phyloP scores from a whole-genome alignment of 1,140 invertebrate species.

The Akabosia matsudoensis region DNA sequence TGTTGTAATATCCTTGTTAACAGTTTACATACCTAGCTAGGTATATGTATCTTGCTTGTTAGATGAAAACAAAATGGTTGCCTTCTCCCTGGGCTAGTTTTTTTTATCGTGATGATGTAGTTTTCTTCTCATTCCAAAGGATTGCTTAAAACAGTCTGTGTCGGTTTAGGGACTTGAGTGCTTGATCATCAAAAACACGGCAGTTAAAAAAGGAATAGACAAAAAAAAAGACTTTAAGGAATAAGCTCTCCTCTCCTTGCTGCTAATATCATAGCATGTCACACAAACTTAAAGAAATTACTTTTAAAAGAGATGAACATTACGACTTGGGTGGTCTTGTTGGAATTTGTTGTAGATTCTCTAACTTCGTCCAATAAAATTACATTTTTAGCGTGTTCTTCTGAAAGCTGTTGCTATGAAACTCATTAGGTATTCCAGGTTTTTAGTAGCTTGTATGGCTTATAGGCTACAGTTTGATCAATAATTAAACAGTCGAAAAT shows the following conservation, averaged over 20 bases:
- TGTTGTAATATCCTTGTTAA: not conserved
- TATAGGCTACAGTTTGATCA: no score
- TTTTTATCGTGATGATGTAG: not conserved
- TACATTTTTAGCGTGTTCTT: not conserved
- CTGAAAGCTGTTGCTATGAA: not conserved
- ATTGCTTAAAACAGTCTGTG: not conserved
- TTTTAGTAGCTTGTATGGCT: no score
- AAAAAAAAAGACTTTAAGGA: no score
- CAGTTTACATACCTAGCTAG: not conserved
- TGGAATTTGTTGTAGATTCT: not conserved
- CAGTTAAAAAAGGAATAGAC: no score
- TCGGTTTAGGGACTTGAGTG: no score
- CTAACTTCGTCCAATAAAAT: not conserved
- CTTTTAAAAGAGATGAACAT: not conserved
- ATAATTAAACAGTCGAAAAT: no score
- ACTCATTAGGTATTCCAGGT: no score
- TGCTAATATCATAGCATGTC: not conserved
- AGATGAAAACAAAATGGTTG: conserved; percentile 4
- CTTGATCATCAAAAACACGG: no score
- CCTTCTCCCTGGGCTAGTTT: not conserved
- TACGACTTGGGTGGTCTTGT: not conserved
- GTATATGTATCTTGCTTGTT: not conserved
- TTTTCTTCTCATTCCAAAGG: not conserved
- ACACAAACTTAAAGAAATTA: not conserved
- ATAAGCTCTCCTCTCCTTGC: not conserved